phyloP scores from a whole-genome alignment of 2,113 vertebrate genomes.

The Pygoscelis adeliae region DNA sequence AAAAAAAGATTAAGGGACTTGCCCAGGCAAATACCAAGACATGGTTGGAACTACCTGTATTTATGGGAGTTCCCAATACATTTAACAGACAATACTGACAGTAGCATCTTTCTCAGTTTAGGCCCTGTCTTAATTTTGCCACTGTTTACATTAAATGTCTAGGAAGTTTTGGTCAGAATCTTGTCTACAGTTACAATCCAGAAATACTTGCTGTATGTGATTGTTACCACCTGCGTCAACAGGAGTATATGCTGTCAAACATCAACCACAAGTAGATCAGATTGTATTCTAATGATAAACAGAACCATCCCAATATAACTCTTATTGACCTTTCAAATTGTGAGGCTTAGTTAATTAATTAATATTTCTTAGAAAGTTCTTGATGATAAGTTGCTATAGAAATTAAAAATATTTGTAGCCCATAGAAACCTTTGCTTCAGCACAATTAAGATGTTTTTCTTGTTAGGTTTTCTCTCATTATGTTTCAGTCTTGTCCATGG shows the following conservation, averaged over 20 bases:
- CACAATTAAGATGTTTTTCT: background rate
- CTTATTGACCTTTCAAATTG: background rate
- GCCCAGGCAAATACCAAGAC: background rate
- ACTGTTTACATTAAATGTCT: background rate
- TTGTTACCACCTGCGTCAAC: background rate
- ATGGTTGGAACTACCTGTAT: background rate
- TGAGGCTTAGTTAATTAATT: background rate
- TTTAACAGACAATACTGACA: background rate
- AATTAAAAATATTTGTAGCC: background rate
- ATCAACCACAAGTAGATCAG: background rate
- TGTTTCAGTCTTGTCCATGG: background rate
- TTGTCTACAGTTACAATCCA: background rate
- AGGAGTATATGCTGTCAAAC: background rate
- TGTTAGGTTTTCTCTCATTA: background rate
- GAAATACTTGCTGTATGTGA: background rate
- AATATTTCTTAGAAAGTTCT: background rate
- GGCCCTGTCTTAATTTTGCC: background rate
- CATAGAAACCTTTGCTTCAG: background rate
- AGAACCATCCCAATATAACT: background rate
- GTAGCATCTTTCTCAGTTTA: background rate
- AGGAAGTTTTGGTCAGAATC: background rate
- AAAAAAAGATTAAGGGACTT: constrained; percentile 12
- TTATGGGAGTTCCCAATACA: background rate
- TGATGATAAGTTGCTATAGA: background rate
- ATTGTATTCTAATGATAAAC: background rate